Percentiles rank a stretch among this genome's conserved stretches.
These are phyloP conservation scores for Sycobia sp. DNA, from an alignment of 1,140 invertebrate genomes.

Conservation along the genomic window DNA sequence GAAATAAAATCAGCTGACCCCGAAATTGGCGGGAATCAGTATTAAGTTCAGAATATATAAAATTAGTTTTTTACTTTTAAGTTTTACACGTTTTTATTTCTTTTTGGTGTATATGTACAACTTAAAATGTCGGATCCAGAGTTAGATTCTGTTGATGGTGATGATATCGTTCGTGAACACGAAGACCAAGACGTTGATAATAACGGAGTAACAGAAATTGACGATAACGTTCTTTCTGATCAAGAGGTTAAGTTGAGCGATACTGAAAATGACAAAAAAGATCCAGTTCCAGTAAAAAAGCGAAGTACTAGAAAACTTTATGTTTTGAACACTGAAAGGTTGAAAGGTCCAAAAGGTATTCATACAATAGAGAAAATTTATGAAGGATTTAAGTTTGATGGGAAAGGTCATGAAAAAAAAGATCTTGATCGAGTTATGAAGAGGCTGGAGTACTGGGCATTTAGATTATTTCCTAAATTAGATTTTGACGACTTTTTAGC, in stretches of 20 bases:
- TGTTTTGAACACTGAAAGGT: slow-evolving; percentile 71
- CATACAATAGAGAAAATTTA: slow-evolving; percentile 78
- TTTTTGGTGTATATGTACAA: neutral
- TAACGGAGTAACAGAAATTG: slow-evolving; percentile 27
- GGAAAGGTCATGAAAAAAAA: slow-evolving; percentile 81
- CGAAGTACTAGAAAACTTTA: slow-evolving; percentile 63
- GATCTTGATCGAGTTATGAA: slow-evolving; percentile 83
- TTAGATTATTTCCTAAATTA: slow-evolving; percentile 86
- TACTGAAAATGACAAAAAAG: slow-evolving; percentile 20
- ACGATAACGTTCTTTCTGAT: slow-evolving; percentile 19
- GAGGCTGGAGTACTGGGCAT: slow-evolving; percentile 89
- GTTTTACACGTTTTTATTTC: too few relatives aligned
- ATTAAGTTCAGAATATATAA: too few relatives aligned
- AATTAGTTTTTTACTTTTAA: too few relatives aligned
- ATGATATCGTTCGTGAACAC: slow-evolving; percentile 41
- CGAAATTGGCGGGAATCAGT: slow-evolving; percentile 20
- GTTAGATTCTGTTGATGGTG: slow-evolving; percentile 33
- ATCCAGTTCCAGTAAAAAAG: slow-evolving; percentile 44
- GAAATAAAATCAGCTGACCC: slow-evolving; percentile 23
- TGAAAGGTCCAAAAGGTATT: slow-evolving; percentile 80
- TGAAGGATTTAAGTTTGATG: slow-evolving; percentile 81
- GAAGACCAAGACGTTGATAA: slow-evolving; percentile 38
- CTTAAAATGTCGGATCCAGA: slow-evolving; percentile 26
- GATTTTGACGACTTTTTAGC: slow-evolving; percentile 84
- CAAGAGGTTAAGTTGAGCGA: slow-evolving; percentile 35